Conservation (phyloP, 2,113 vertebrate species). For the Melospiza georgiana region DNA sequence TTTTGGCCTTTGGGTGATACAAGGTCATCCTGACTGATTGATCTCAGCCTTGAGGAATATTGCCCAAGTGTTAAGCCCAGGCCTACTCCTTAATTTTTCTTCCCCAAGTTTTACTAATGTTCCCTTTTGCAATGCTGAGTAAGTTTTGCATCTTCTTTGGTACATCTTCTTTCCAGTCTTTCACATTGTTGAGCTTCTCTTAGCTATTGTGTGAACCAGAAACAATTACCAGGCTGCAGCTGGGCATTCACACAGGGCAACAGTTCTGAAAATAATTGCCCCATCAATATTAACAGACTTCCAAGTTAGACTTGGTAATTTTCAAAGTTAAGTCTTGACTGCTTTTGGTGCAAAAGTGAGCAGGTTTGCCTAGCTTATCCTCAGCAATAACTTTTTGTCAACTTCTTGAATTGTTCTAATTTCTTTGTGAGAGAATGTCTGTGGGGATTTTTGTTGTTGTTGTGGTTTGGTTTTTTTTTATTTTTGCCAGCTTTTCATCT, state of each 20-base stretch:
- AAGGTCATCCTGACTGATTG: background rate
- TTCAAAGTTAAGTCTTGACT: background rate
- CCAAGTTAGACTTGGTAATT: background rate
- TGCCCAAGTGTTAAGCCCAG: background rate
- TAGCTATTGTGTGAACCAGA: background rate
- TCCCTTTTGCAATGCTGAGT: background rate
- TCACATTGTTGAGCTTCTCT: background rate
- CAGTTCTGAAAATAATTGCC: background rate
- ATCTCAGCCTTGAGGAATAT: background rate
- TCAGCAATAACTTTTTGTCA: background rate
- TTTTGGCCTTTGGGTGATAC: background rate
- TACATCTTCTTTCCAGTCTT: background rate
- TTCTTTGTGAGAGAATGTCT: background rate
- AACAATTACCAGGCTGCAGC: background rate
- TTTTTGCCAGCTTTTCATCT: slow-evolving; percentile 35
- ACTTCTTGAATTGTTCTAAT: background rate
- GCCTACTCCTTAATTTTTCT: background rate
- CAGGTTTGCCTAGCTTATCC: background rate
- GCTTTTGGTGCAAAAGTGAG: background rate
- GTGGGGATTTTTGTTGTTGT: background rate
- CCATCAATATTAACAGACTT: background rate
- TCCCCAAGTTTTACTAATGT: background rate
- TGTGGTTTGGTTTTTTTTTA: background rate
- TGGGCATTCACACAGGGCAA: background rate
- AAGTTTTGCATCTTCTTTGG: background rate